A percentile compares a stretch with the other conserved stretches of the same genome.
These are phyloP conservation scores for Ganaspis sp. DNA, from an alignment of 1,140 invertebrate species.

Conservation along the genomic window DNA sequence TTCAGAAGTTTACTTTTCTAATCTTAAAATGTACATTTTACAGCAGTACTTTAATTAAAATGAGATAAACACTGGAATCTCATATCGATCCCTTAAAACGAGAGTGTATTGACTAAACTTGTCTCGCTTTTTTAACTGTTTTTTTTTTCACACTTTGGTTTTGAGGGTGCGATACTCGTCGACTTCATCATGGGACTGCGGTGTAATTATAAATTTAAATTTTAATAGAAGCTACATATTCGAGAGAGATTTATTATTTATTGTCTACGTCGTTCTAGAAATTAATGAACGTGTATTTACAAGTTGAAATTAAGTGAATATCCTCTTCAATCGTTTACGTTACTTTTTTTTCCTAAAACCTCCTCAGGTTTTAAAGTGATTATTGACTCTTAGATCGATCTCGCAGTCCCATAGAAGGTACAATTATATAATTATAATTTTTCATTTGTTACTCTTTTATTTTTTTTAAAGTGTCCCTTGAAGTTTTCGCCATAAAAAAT, in stretches of 20 bases:
- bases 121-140: background rate
- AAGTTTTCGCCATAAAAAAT: conserved; percentile 1
- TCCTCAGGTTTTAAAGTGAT: conserved; percentile 4
- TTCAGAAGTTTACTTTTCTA: conserved; percentile 56
- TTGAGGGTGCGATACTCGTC: conserved; percentile 5
- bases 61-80: conserved; percentile 37
- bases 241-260: conserved; percentile 37
- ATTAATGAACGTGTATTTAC: conserved; percentile 52
- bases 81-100: conserved; percentile 12
- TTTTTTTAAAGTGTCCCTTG: conserved; percentile 5
- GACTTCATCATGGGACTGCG: conserved; percentile 30
- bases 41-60: conserved; percentile 58
- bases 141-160: conserved; percentile 33
- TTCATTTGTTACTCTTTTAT: conserved; percentile 1
- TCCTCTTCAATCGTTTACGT: conserved; percentile 35
- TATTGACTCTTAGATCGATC: conserved; percentile 4
- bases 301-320: conserved; percentile 54
- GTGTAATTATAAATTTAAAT: conserved; percentile 16
- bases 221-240: conserved; percentile 17
- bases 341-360: conserved; percentile 41
- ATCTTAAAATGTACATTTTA: conserved; percentile 60
- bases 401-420: conserved; percentile 3
- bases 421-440: background rate
- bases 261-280: conserved; percentile 50
- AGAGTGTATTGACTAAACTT: background rate